phyloP scores from a whole-genome alignment of 2,888 invertebrate species.

The Toxonevra muliebris region DNA sequence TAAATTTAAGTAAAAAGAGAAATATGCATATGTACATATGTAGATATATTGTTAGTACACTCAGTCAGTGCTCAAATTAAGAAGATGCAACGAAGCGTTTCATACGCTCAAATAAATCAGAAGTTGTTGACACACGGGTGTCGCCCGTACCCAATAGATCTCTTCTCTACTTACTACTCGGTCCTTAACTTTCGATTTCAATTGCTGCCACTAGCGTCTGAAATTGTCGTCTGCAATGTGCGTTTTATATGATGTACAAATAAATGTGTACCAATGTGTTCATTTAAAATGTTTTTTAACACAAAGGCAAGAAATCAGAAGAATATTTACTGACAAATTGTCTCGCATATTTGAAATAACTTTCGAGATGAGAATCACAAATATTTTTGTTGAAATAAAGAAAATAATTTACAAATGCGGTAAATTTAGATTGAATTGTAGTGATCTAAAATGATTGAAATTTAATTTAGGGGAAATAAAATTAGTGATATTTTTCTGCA shows the following conservation, averaged over 20 bases:
- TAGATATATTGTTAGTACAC: conserved; percentile 3
- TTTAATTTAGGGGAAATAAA: no score
- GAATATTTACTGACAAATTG: conserved; percentile 64
- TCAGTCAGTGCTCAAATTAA: conserved; percentile 59
- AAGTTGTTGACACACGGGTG: conserved; percentile 61
- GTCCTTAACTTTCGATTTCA: neutral
- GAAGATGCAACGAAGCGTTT: conserved; percentile 63
- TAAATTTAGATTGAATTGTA: no score
- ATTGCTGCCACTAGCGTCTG: no score
- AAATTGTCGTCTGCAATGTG: no score
- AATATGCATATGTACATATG: conserved; percentile 6
- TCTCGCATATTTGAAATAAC: conserved; percentile 59
- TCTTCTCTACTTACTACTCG: conserved; percentile 18
- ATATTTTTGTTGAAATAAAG: no score
- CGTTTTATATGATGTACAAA: no score
- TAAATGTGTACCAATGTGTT: no score
- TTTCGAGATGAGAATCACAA: conserved; percentile 13
- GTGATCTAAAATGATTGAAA: no score
- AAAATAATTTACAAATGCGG: no score
- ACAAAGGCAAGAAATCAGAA: no score
- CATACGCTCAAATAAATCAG: conserved; percentile 64
- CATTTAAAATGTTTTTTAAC: no score
- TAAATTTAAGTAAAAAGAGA: neutral
- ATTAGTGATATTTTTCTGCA: no score
- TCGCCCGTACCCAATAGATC: conserved; percentile 45